phyloP scores from a whole-genome alignment of 1,140 invertebrate species.

The Sminthurinus signatus region DNA sequence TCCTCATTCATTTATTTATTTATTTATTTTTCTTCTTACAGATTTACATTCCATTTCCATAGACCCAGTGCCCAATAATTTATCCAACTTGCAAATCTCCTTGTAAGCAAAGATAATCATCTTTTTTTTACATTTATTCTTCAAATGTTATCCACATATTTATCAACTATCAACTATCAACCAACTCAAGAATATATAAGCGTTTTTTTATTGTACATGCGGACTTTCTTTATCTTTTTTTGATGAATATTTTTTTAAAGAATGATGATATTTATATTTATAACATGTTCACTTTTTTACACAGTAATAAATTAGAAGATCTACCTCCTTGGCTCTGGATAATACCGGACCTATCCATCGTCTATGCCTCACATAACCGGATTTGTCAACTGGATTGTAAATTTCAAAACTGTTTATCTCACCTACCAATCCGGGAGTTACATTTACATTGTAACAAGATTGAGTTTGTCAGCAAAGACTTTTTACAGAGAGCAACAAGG shows the following conservation, averaged over 20 bases:
- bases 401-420: constrained; percentile 36
- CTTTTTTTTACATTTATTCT: too few relatives aligned
- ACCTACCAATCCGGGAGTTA: constrained; percentile 37
- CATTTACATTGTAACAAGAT: constrained; percentile 41
- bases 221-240: too few relatives aligned
- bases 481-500: constrained; percentile 39
- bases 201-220: too few relatives aligned
- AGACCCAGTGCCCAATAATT: constrained; percentile 41
- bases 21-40: constrained; percentile 23
- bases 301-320: constrained; percentile 61
- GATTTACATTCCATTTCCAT: constrained; percentile 39
- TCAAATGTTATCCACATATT: too few relatives aligned
- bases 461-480: constrained; percentile 40
- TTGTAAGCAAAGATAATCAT: constrained; percentile 26
- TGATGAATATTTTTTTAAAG: too few relatives aligned
- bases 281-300: constrained; percentile 28
- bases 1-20: too few relatives aligned
- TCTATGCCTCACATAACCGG: constrained; percentile 68
- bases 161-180: too few relatives aligned
- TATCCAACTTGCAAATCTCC: constrained; percentile 35
- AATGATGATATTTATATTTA: neutral
- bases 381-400: constrained; percentile 48
- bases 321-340: constrained; percentile 70
- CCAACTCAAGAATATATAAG: neutral
- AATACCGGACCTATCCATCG: constrained; percentile 61